These are phyloP conservation scores for Pterois miles DNA, from an alignment of 2,797 vertebrate genomes.

Conservation along the genomic window DNA sequence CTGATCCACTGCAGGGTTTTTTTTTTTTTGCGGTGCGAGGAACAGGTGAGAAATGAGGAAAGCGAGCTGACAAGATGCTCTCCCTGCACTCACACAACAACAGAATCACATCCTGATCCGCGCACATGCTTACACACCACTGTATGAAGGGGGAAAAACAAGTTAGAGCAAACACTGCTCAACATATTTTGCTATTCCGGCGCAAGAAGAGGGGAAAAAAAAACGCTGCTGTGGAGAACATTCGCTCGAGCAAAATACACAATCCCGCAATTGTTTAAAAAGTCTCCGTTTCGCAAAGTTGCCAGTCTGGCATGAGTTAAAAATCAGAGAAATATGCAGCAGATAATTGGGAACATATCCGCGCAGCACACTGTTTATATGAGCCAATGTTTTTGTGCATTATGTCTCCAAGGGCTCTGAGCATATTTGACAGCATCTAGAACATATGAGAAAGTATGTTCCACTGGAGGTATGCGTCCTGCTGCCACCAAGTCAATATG, in stretches of 20 bases:
- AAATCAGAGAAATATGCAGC: constrained; percentile 75
- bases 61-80: constrained; percentile 56
- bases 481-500: constrained; percentile 17
- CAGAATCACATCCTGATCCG: constrained; percentile 21
- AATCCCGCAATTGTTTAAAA: constrained; percentile 66
- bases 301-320: constrained; percentile 72
- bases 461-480: constrained; percentile 28
- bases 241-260: constrained; percentile 46
- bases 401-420: constrained; percentile 66
- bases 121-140: constrained; percentile 13
- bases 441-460: constrained; percentile 62
- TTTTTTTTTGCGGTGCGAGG: constrained; percentile 48
- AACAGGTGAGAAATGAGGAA: constrained; percentile 69
- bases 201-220: background rate
- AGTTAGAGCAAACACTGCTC: constrained; percentile 25
- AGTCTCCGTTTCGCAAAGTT: constrained; percentile 61
- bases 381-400: constrained; percentile 70
- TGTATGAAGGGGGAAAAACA: background rate
- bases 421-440: constrained; percentile 67
- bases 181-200: constrained; percentile 44
- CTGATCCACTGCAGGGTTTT: constrained; percentile 58
- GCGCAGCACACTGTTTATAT: constrained; percentile 69
- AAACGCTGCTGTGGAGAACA: constrained; percentile 15
- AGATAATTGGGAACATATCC: constrained; percentile 79
- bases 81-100: constrained; percentile 23